Percentiles rank a stretch among this genome's conserved stretches.
Evolutionary conservation across 2,113 vertebrate species (phyloP).

Genomic region (Seriola quinqueradiata): DNA sequence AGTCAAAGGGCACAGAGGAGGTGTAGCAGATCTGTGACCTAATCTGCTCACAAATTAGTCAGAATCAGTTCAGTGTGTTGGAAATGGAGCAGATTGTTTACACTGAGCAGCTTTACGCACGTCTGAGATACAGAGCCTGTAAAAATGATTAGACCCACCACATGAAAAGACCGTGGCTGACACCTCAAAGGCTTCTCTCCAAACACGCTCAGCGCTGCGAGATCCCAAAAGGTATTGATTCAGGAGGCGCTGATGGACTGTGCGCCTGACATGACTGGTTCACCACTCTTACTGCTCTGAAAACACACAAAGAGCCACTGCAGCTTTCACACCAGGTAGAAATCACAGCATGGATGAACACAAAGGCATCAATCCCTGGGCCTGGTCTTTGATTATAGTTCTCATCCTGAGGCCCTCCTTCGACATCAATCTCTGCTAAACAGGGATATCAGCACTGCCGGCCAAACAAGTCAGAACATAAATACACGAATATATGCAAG

Average conservation of each 20-base stretch:
- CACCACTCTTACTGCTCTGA: constrained; percentile 17
- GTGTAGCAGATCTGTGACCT: constrained; percentile 23
- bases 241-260: constrained; percentile 13
- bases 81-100: constrained; percentile 49
- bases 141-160: constrained; percentile 39
- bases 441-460: constrained; percentile 33
- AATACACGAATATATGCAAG: constrained; percentile 41
- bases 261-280: constrained; percentile 37
- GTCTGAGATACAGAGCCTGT: constrained; percentile 32
- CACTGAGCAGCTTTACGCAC: not conserved
- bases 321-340: constrained; percentile 34
- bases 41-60: constrained; percentile 36
- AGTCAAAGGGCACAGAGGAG: constrained; percentile 42
- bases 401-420: constrained; percentile 33
- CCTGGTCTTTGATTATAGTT: constrained; percentile 63
- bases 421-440: constrained; percentile 53
- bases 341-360: constrained; percentile 54
- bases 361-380: constrained; percentile 57
- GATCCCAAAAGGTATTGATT: constrained; percentile 65
- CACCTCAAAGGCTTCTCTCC: constrained; percentile 35
- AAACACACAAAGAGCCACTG: constrained; percentile 49
- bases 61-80: constrained; percentile 29
- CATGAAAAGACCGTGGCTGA: constrained; percentile 35
- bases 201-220: constrained; percentile 10
- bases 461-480: constrained; percentile 39